Conservation (phyloP, 2,113 vertebrate genomes). For the Climacteris rufus region DNA sequence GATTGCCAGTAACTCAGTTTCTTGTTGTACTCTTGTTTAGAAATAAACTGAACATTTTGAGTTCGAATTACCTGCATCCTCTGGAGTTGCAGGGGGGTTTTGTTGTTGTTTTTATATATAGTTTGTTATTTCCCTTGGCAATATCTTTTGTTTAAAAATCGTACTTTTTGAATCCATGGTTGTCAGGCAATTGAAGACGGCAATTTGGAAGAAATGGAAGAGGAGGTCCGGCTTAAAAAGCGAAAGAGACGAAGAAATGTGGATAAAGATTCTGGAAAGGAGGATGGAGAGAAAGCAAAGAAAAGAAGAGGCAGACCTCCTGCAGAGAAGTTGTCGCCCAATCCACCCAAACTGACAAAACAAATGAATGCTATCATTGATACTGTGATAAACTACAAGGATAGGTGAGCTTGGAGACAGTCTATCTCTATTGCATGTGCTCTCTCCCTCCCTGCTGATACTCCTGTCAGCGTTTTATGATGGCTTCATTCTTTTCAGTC, state of each 20-base stretch:
- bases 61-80: background rate
- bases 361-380: conserved; percentile 96
- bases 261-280: conserved; percentile 87
- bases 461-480: fast-evolving
- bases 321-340: conserved; percentile 92
- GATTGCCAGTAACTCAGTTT: background rate
- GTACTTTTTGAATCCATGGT: background rate
- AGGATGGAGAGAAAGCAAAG: conserved; percentile 87
- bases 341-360: conserved; percentile 92
- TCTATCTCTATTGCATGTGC: background rate
- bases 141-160: background rate
- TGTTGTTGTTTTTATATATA: background rate
- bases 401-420: conserved; percentile 73
- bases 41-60: background rate
- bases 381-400: conserved; percentile 97
- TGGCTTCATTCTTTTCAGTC: background rate
- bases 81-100: background rate
- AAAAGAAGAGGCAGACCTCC: conserved; percentile 94
- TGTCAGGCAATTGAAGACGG: conserved; percentile 94
- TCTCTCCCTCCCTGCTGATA: background rate
- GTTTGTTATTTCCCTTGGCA: background rate
- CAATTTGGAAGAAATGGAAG: conserved; percentile 98
- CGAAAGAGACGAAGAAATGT: conserved; percentile 89
- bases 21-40: background rate
- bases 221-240: conserved; percentile 95